A percentile compares a stretch with the other conserved stretches of the same genome.
Evolutionary conservation across 1,140 invertebrate species (phyloP).

Genomic region (Heliconius hewitsoni): DNA sequence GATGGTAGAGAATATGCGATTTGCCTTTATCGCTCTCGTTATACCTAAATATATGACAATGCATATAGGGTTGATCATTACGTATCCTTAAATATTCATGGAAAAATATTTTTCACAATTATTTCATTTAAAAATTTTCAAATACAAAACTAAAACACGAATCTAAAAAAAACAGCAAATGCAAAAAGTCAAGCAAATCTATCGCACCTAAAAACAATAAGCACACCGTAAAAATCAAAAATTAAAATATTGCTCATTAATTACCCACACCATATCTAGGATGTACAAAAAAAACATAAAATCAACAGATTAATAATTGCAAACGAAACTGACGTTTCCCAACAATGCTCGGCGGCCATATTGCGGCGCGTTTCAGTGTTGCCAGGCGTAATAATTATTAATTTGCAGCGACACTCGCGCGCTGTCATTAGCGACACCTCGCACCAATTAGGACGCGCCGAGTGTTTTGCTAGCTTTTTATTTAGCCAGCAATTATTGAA

Average conservation of each 20-base stretch:
- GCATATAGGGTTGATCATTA: neutral
- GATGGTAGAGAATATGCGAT: conserved; percentile 17
- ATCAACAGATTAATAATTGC: conserved; percentile 44
- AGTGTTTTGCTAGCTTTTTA: conserved; percentile 63
- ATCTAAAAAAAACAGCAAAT: neutral
- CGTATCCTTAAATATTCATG: neutral
- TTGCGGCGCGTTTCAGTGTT: conserved; percentile 72
- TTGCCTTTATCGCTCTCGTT: neutral
- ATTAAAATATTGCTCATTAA: conserved; percentile 14
- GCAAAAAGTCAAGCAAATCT: neutral
- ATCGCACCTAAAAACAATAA: neutral
- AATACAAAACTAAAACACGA: neutral
- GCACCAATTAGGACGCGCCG: conserved; percentile 74
- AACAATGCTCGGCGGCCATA: conserved; percentile 72
- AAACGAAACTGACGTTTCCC: conserved; percentile 60
- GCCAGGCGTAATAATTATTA: conserved; percentile 79
- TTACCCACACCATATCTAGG: conserved; percentile 12
- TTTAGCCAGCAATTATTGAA: conserved; percentile 56
- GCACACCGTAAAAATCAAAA: neutral
- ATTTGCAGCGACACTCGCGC: conserved; percentile 71
- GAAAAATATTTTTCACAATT: neutral
- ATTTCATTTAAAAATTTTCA: neutral
- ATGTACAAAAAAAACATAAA: conserved; percentile 3
- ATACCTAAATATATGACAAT: neutral
- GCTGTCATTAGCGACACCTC: conserved; percentile 78